A percentile compares a stretch with the other conserved stretches of the same genome.
These are phyloP conservation scores for Amphibalanus amphitrite DNA, from an alignment of 1,140 invertebrate species.

Conservation along the genomic window DNA sequence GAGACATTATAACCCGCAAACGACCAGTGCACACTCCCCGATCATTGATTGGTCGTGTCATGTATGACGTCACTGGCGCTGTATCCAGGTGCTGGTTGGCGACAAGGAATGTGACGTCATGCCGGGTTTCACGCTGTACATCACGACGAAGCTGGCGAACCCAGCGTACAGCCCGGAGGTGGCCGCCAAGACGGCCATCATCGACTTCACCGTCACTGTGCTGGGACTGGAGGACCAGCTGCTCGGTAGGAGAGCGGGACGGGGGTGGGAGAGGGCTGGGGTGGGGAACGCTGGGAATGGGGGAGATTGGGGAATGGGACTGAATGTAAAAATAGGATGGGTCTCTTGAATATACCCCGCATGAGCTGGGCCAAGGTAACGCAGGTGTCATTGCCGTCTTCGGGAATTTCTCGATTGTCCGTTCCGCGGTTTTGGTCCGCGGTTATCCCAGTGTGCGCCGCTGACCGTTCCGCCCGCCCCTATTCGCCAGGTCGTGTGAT, in stretches of 20 bases:
- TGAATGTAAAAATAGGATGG: neutral
- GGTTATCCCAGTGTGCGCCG: too few relatives aligned
- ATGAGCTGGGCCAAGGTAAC: neutral
- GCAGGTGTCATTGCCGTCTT: neutral
- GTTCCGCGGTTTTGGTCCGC: neutral
- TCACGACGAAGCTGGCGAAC: constrained; percentile 89
- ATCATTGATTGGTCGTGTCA: too few relatives aligned
- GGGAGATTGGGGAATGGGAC: neutral
- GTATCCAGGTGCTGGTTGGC: constrained; percentile 47
- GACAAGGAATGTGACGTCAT: constrained; percentile 94
- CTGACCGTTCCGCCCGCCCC: too few relatives aligned
- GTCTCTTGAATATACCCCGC: neutral
- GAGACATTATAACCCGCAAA: too few relatives aligned
- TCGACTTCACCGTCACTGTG: constrained; percentile 95
- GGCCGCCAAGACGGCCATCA: constrained; percentile 87
- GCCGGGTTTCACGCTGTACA: constrained; percentile 87
- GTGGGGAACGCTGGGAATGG: neutral
- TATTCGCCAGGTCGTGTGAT: constrained; percentile 54
- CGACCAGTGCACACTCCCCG: too few relatives aligned
- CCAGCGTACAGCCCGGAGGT: constrained; percentile 92
- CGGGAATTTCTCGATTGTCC: neutral
- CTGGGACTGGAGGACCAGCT: constrained; percentile 90
- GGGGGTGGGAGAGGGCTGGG: neutral
- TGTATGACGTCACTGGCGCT: too few relatives aligned
- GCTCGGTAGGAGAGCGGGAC: constrained; percentile 34